These are phyloP conservation scores for Endomychus coccineus DNA, from an alignment of 2,888 invertebrate genomes.

Conservation along the genomic window DNA sequence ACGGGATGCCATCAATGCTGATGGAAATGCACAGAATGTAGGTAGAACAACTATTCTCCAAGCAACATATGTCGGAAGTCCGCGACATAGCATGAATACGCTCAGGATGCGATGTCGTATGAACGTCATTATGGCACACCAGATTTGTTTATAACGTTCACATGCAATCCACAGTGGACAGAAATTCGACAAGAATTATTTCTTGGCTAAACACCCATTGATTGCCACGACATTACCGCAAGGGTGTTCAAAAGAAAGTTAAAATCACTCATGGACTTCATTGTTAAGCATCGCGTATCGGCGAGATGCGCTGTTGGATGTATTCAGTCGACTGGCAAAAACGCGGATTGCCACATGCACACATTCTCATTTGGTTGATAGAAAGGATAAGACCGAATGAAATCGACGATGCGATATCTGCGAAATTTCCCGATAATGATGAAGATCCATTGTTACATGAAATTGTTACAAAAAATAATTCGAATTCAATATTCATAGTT, in stretches of 20 bases:
- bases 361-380: constrained; percentile 26
- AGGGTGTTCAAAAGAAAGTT: constrained; percentile 28
- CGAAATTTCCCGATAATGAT: constrained; percentile 29
- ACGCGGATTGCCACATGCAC: too few species aligned
- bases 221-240: constrained; percentile 28
- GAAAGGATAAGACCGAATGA: constrained; percentile 28
- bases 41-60: too few species aligned
- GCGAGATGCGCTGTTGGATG: constrained; percentile 27
- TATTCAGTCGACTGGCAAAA: constrained; percentile 33
- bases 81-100: too few species aligned
- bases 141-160: too few species aligned
- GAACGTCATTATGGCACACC: too few species aligned
- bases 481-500: too few species aligned
- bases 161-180: constrained; percentile 8
- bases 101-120: too few species aligned
- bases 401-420: constrained; percentile 31
- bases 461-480: constrained; percentile 30
- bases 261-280: constrained; percentile 20
- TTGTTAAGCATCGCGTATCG: constrained; percentile 25
- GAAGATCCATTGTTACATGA: constrained; percentile 26
- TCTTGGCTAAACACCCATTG: constrained; percentile 10
- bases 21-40: too few species aligned
- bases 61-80: too few species aligned
- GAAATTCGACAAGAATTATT: constrained; percentile 3
- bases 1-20: too few species aligned